These are phyloP conservation scores for Australoheros facetus DNA, from an alignment of 2,797 vertebrate genomes.

Conservation along the genomic window DNA sequence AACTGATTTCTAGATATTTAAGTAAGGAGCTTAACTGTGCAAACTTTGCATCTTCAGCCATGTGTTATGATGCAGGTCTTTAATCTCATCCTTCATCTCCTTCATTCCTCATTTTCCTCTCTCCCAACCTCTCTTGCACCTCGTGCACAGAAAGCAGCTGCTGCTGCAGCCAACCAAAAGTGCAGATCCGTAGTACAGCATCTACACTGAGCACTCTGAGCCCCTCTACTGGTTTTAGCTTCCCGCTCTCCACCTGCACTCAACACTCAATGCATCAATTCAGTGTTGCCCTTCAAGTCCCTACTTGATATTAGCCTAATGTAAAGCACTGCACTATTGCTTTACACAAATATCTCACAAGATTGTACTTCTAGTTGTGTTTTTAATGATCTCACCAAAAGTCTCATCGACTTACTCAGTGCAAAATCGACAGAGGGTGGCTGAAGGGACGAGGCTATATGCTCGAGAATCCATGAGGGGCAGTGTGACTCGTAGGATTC, in stretches of 20 bases:
- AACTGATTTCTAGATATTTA: constrained; percentile 20
- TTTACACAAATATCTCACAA: not conserved
- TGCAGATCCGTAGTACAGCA: constrained; percentile 52
- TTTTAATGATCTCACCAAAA: not conserved
- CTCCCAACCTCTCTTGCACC: constrained; percentile 37
- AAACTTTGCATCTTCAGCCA: not conserved
- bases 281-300: constrained; percentile 12
- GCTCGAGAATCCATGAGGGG: constrained; percentile 60
- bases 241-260: constrained; percentile 64
- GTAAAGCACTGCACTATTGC: not conserved
- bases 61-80: constrained; percentile 10
- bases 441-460: constrained; percentile 48
- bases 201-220: constrained; percentile 52
- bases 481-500: constrained; percentile 59
- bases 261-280: constrained; percentile 59
- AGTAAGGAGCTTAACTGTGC: not conserved
- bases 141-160: constrained; percentile 55
- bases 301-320: constrained; percentile 1
- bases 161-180: constrained; percentile 57
- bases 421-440: constrained; percentile 8
- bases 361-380: not conserved
- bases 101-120: not conserved
- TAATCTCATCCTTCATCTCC: constrained; percentile 2
- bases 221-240: constrained; percentile 49
- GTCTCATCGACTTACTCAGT: constrained; percentile 5